These are phyloP conservation scores for Bombus vancouverensis DNA, from an alignment of 1,140 invertebrate genomes.

Conservation along the genomic window DNA sequence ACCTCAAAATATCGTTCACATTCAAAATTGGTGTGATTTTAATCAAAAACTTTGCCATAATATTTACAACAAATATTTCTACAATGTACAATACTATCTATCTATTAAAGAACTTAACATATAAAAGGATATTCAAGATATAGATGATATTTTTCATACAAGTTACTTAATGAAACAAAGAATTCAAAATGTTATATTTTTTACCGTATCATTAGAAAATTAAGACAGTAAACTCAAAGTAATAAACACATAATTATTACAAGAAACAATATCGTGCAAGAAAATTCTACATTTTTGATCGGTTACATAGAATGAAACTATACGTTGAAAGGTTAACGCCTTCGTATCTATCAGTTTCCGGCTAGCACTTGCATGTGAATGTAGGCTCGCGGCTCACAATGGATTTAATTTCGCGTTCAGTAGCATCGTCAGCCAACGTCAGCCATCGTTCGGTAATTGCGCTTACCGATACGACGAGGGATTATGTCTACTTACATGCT, in stretches of 20 bases:
- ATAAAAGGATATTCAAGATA: too few species aligned
- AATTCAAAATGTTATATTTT: too few species aligned
- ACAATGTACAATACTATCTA: too few species aligned
- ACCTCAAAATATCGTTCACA: not conserved
- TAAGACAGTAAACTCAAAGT: too few species aligned
- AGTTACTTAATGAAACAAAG: too few species aligned
- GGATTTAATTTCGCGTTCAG: slow-evolving; percentile 65
- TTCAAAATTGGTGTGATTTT: not conserved
- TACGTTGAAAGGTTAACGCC: not conserved
- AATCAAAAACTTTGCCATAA: not conserved
- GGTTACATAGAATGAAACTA: too few species aligned
- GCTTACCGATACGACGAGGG: slow-evolving; percentile 30
- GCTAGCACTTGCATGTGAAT: slow-evolving; percentile 41
- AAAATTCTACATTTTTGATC: too few species aligned
- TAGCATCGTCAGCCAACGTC: slow-evolving; percentile 45
- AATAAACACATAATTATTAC: too few species aligned
- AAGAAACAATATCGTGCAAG: too few species aligned
- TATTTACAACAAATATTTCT: not conserved
- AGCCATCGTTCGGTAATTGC: slow-evolving; percentile 53
- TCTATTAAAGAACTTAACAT: too few species aligned
- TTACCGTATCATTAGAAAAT: too few species aligned
- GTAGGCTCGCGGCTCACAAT: slow-evolving; percentile 39
- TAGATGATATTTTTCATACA: too few species aligned
- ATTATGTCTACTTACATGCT: not conserved
- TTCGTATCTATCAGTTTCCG: not conserved